Evolutionary conservation across 2,888 invertebrate genomes (phyloP).

Genomic region (Ormia ochracea): DNA sequence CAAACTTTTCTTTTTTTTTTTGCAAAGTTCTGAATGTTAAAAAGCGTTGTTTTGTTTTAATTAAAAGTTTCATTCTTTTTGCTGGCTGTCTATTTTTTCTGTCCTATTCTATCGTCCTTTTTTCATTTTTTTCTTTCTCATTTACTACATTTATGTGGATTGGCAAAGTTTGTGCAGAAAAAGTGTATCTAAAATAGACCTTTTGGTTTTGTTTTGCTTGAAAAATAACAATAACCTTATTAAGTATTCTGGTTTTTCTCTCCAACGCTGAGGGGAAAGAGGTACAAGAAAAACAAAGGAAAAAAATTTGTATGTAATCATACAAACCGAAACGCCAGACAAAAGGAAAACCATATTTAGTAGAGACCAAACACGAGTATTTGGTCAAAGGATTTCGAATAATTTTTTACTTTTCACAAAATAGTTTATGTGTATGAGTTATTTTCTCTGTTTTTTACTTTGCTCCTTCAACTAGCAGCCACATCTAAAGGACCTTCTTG

Average conservation of each 20-base stretch:
- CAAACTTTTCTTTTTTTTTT: not conserved
- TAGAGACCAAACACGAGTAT: constrained; percentile 17
- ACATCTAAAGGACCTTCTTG: constrained; percentile 61
- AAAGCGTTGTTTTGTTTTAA: constrained; percentile 66
- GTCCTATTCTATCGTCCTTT: not conserved
- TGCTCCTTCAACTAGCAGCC: not conserved
- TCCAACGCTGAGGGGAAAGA: constrained; percentile 49
- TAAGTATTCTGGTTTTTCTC: constrained; percentile 56
- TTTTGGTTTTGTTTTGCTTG: constrained; percentile 29
- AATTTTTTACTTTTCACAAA: not conserved
- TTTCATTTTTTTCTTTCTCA: constrained; percentile 18
- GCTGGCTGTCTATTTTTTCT: constrained; percentile 23
- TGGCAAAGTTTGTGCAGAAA: constrained; percentile 24
- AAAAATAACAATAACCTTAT: constrained; percentile 60
- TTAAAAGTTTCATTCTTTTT: constrained; percentile 64
- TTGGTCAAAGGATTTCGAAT: constrained; percentile 57
- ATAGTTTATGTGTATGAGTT: not conserved
- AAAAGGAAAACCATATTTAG: constrained; percentile 46
- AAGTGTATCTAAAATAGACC: constrained; percentile 7
- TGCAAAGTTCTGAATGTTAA: constrained; percentile 35
- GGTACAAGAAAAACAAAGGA: not conserved
- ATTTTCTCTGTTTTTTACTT: not conserved
- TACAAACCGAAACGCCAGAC: constrained; percentile 48
- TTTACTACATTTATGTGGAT: constrained; percentile 45
- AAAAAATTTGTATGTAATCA: constrained; percentile 1